A percentile compares a stretch with the other conserved stretches of the same genome.
Evolutionary conservation across 2,888 invertebrate genomes (phyloP).

Genomic region (Cantharis lateralis): DNA sequence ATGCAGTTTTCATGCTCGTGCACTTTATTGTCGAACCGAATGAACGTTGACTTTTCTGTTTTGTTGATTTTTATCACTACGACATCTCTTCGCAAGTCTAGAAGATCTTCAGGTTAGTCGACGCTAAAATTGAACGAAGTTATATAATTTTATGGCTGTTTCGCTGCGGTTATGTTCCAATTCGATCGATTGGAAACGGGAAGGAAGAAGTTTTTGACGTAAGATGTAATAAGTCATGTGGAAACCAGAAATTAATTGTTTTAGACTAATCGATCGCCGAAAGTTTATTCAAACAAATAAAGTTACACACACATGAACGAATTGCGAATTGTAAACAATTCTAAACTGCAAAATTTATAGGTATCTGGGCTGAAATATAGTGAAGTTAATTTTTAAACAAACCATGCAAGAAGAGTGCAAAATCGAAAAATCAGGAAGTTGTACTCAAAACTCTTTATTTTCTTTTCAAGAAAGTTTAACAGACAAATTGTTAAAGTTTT

Average conservation of each 20-base stretch:
- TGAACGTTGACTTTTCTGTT: too few species aligned
- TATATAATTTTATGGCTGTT: not conserved
- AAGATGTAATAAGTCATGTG: not conserved
- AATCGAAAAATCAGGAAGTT: constrained; percentile 27
- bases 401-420: constrained; percentile 15
- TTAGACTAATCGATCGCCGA: not conserved
- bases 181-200: not conserved
- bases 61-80: too few species aligned
- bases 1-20: not conserved
- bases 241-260: not conserved
- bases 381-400: constrained; percentile 14
- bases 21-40: not conserved
- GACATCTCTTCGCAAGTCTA: not conserved
- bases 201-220: not conserved
- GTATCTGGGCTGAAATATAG: not conserved
- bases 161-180: not conserved
- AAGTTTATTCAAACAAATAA: not conserved
- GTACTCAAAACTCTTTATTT: constrained; percentile 23
- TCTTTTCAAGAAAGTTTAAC: constrained; percentile 20
- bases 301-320: not conserved
- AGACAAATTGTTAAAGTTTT: constrained; percentile 31
- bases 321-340: not conserved
- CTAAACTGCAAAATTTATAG: constrained; percentile 12
- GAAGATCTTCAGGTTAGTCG: not conserved
- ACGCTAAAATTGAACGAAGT: not conserved